Conservation (phyloP, 2,888 invertebrate species). For the Tuberolachnus salignus region DNA sequence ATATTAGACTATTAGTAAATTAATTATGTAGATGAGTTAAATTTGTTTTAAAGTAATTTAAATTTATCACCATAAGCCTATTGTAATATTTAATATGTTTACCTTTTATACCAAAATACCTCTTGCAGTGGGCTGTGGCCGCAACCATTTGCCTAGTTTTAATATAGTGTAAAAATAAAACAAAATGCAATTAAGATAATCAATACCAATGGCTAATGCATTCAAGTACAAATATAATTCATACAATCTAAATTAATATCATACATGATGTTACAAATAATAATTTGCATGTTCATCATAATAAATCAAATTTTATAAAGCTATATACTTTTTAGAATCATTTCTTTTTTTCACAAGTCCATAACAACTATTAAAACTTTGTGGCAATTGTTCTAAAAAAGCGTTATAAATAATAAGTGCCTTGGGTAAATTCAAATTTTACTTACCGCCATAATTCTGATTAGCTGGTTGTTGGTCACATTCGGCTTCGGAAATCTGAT, state of each 20-base stretch:
- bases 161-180: constrained; percentile 51
- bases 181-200: constrained; percentile 44
- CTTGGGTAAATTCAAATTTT: constrained; percentile 7
- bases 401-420: constrained; percentile 14
- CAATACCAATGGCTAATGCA: constrained; percentile 35
- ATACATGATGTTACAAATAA: not conserved
- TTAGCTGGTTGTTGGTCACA: constrained; percentile 80
- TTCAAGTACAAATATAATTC: not conserved
- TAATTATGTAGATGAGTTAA: constrained; percentile 11
- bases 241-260: too few species aligned
- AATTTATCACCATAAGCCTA: constrained; percentile 19
- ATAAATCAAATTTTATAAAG: not conserved
- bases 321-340: not conserved
- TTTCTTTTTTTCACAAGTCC: not conserved
- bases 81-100: constrained; percentile 39
- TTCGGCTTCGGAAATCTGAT: constrained; percentile 92
- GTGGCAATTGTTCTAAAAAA: constrained; percentile 22
- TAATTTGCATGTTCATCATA: not conserved
- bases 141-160: constrained; percentile 55
- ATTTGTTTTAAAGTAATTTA: constrained; percentile 7
- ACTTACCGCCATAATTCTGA: constrained; percentile 84
- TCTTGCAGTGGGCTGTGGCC: constrained; percentile 52
- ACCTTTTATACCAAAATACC: constrained; percentile 54
- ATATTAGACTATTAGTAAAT: not conserved
- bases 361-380: constrained; percentile 13